Evolutionary conservation across 2,888 invertebrate species (phyloP).

Genomic region (Oscheius sp.): DNA sequence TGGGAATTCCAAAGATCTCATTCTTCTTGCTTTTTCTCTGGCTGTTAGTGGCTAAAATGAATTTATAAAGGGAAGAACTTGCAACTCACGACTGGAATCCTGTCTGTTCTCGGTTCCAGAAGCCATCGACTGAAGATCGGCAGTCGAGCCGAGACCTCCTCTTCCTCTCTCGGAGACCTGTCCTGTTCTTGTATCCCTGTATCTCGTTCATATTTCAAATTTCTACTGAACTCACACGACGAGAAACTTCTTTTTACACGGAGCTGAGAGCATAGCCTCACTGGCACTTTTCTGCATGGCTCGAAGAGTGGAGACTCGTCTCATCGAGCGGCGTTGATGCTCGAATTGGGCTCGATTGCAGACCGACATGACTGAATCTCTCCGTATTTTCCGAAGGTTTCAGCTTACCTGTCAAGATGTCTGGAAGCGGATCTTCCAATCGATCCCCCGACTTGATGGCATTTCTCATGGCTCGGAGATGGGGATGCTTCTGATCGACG

Average conservation of each 20-base stretch:
- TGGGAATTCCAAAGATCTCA: slow-evolving; percentile 65
- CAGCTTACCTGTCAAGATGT: slow-evolving; percentile 55
- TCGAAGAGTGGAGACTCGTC: slow-evolving; percentile 62
- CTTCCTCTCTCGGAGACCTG: slow-evolving; percentile 63
- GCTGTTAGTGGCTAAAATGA: slow-evolving; percentile 21
- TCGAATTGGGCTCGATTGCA: slow-evolving; percentile 71
- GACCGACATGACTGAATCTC: slow-evolving; percentile 67
- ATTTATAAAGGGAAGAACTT: neutral
- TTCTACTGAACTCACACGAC: slow-evolving; percentile 58
- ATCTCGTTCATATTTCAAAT: neutral
- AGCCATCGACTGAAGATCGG: slow-evolving; percentile 23
- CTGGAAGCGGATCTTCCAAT: slow-evolving; percentile 67
- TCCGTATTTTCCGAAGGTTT: neutral
- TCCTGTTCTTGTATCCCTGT: slow-evolving; percentile 63
- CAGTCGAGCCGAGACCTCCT: slow-evolving; percentile 29
- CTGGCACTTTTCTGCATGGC: slow-evolving; percentile 64
- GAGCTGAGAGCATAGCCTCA: slow-evolving; percentile 57
- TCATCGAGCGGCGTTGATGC: slow-evolving; percentile 47
- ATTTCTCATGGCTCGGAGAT: slow-evolving; percentile 60
- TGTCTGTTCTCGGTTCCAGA: slow-evolving; percentile 32
- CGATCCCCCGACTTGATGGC: slow-evolving; percentile 51
- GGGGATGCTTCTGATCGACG: slow-evolving; percentile 63
- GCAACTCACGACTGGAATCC: slow-evolving; percentile 10
- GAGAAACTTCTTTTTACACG: slow-evolving; percentile 68
- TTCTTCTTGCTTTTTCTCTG: slow-evolving; percentile 39